Conservation (phyloP, 1,140 invertebrate species). For the Pogonognathellus flavescens region DNA sequence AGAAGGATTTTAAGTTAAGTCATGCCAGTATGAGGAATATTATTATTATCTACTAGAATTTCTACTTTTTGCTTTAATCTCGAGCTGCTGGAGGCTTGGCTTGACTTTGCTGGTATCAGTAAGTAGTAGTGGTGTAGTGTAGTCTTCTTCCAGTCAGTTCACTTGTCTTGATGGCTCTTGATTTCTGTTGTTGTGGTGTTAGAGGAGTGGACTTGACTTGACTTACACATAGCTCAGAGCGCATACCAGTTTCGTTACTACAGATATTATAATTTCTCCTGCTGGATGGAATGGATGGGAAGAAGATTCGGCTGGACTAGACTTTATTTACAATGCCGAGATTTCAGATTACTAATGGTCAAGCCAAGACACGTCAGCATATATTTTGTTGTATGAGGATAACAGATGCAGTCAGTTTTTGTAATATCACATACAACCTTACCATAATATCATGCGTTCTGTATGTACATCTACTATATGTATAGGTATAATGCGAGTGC, state of each 20-base stretch:
- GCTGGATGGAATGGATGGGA: no score
- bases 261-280: background rate
- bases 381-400: slow-evolving; percentile 48
- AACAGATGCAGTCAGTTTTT: slow-evolving; percentile 17
- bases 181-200: slow-evolving; percentile 33
- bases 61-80: slow-evolving; percentile 48
- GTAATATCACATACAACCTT: background rate
- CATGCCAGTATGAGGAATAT: slow-evolving; percentile 37
- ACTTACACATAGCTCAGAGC: slow-evolving; percentile 2
- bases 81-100: slow-evolving; percentile 33
- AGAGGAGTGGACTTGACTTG: slow-evolving; percentile 35
- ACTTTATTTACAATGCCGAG: slow-evolving; percentile 34
- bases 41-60: slow-evolving; percentile 45
- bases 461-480: no score
- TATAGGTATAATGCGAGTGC: background rate
- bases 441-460: no score
- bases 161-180: slow-evolving; percentile 45
- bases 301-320: background rate
- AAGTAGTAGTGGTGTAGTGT: background rate
- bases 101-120: background rate
- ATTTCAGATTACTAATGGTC: slow-evolving; percentile 37
- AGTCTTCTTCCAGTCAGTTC: slow-evolving; percentile 8
- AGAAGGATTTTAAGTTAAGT: slow-evolving; percentile 28
- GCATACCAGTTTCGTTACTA: no score
- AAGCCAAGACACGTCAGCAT: slow-evolving; percentile 36